Evolutionary conservation across 2,888 invertebrate genomes (phyloP).

Genomic region (Apantesis nais): DNA sequence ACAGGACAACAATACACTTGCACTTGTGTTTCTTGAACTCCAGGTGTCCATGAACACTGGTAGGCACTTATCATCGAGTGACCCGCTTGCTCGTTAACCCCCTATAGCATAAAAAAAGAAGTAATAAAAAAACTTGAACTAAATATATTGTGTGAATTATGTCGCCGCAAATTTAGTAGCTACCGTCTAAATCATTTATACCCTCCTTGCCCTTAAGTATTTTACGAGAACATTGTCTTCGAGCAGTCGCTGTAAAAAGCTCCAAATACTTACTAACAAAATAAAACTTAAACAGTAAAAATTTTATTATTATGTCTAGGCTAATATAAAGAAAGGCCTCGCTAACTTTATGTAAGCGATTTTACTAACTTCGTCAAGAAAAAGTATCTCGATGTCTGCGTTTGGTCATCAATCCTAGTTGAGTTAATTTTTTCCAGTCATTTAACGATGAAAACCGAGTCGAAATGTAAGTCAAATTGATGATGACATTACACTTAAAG

Average conservation of each 20-base stretch:
- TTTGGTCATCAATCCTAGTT: constrained; percentile 6
- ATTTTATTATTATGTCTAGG: constrained; percentile 14
- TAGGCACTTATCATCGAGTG: background rate
- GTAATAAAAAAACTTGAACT: background rate
- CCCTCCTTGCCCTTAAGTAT: background rate
- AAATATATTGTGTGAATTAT: background rate
- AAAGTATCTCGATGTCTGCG: background rate
- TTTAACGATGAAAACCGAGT: background rate
- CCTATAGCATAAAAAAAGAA: background rate
- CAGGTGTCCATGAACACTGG: background rate
- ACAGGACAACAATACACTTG: background rate
- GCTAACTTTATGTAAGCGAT: background rate
- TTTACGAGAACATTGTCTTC: constrained; percentile 9
- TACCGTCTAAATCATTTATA: background rate
- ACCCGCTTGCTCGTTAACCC: background rate
- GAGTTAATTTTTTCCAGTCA: background rate
- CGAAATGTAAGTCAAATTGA: background rate
- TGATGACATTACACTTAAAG: background rate
- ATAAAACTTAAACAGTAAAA: constrained; percentile 15
- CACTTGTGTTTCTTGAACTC: background rate
- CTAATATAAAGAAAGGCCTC: constrained; percentile 5
- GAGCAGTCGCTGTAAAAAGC: background rate
- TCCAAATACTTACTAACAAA: constrained; percentile 3
- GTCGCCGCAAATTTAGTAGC: background rate
- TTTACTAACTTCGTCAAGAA: background rate